Evolutionary conservation across 2,113 vertebrate species (phyloP).

Genomic region (Etia nguti): DNA sequence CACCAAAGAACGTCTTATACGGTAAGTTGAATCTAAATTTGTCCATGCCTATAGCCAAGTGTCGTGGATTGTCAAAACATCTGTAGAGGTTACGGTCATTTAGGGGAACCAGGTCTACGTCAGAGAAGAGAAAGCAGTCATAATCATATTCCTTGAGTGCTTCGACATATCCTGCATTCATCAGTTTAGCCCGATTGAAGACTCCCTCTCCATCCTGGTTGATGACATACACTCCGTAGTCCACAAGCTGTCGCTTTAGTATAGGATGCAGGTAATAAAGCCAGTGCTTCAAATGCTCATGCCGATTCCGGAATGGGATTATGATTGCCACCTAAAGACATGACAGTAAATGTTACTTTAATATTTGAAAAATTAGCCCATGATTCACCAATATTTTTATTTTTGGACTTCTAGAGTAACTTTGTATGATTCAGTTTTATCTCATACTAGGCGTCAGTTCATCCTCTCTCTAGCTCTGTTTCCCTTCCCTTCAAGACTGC

Average conservation of each 20-base stretch:
- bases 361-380: background rate
- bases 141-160: constrained; percentile 89
- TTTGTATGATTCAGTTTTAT: background rate
- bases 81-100: constrained; percentile 87
- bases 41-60: constrained; percentile 93
- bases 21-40: constrained; percentile 90
- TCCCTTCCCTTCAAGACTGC: background rate
- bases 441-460: background rate
- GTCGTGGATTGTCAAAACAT: constrained; percentile 85
- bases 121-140: constrained; percentile 91
- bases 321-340: constrained; percentile 81
- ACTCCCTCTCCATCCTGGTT: constrained; percentile 85
- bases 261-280: constrained; percentile 90
- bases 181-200: constrained; percentile 92
- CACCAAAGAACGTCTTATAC: constrained; percentile 87
- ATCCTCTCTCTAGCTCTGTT: background rate
- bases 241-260: constrained; percentile 84
- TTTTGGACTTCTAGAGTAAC: background rate
- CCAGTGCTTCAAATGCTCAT: constrained; percentile 90
- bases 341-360: background rate
- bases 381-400: background rate
- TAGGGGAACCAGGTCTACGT: constrained; percentile 89
- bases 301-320: constrained; percentile 88
- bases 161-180: constrained; percentile 86
- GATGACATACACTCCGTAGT: constrained; percentile 90